Evolutionary conservation across 1,140 invertebrate genomes (phyloP), one percentile per base, ranked within the genome.

Genomic region (Calosoma granatense): DNA sequence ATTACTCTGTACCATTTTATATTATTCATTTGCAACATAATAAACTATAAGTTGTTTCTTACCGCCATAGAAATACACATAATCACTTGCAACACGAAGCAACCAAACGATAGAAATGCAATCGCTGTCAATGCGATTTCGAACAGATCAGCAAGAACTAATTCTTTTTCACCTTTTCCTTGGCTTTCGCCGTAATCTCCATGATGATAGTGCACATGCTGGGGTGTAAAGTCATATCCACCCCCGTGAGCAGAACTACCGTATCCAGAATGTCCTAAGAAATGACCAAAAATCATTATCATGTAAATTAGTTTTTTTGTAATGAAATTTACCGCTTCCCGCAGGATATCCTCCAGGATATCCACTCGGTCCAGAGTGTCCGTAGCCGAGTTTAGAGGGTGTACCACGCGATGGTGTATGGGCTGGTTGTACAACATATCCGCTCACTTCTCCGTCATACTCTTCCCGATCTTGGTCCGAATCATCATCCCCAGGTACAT

Each of bases 71-170:
- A 77, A 20, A 84, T 82, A 66, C 81, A 82, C 82, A 88, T 84
- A 1, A 87, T 72, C 2, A 90, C 75, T 66, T 90, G 86, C 23
- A 88, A 71, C 1, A 86, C 75, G 58, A 90, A 90, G 67, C 87
- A 79, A 39, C 83, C 84, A 65, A 90, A 90, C 0, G 86, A 84
- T n/a, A 88, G 64, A 63, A 85, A 88, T 0, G 87, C 87, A 6
- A 90, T 74, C 0, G 85, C 86, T 0, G 87, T 88, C 1, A 88
- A 73, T 0, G 86, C 86, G 43, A 88, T 81, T 57, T 90, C 86
- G 36, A 88, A 88, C 22, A 90, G 76, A 59, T 89, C 86, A 22
- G 78, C 78, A 9, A 88, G 65, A 1, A 79, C 78, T 12, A 88
- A 67, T 3, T 81, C 75, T 60, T 84, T 84, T 64, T 61, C 64